Base-by-base conservation (phyloP, 1,140 invertebrate species). In the Nasonia giraulti region DNA sequence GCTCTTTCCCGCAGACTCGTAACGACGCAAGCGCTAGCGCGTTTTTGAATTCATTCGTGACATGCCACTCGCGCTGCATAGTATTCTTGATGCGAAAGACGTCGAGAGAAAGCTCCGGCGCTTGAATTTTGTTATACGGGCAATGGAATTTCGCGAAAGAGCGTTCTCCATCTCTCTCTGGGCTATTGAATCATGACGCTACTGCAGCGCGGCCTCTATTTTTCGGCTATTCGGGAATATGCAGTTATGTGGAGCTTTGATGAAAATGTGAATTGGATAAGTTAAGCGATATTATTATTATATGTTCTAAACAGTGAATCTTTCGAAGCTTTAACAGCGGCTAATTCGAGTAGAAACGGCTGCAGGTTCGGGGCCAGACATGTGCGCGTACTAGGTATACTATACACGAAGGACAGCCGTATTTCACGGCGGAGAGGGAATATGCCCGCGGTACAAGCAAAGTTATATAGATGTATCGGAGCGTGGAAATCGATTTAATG, bases 151-250 rank as follows among this genome's bases (percentile, higher is more conserved):
- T 86, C 76, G 80, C 40, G 7, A 44, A 44, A 44, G 40, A 44
- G 62, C 44, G 40, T 20, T 55, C 47, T 7, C 23, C 69, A 14
- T 69, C 40, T 37, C 50, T 27, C n/a, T 12, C 31, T 6, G 10
- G 23, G 3, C 75, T 77, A 87, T 87, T 81, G 73, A 83, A 86
- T 87, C 86, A 82, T 12, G 5, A 44, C 50, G n/a, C 47, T 68
- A 17, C 68, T 3, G 3, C 2, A 73, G 5, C 2, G 14, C 81
- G 11, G 27, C 27, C 27, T 75, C 80, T 62, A 62, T 66, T 82
- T 82, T 76, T 27, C 10, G 0, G 14, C 47, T 12, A 2, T 50
- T 2, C 12, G 12, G 11, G 27, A 37, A 55, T 62, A 23, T 6
- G 10, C 20, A 3, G 33, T 66, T 66, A 27, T 76, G 20, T 2